Base-by-base conservation (phyloP, 2,797 vertebrate genomes). In the Saxicola maurus region DNA sequence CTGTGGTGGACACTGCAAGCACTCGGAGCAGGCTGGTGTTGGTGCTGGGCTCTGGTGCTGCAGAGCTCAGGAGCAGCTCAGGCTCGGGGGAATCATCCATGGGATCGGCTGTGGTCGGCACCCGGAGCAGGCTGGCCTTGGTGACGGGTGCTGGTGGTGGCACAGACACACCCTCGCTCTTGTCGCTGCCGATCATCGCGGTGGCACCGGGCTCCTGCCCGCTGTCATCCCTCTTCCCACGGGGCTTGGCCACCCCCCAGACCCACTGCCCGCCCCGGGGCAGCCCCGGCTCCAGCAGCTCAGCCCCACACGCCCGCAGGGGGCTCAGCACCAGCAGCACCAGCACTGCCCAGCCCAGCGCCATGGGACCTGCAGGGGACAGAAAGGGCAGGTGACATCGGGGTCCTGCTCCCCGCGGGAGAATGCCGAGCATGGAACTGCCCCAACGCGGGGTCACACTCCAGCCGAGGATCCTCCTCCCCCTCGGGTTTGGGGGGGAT, bases 141-240 rank as follows among this genome's bases (percentile, higher is more conserved):
- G 21, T 62, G 59, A 40, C 1, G 1, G 9, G 11, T 2, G 27
- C 27, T 4, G 56, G 6, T 0, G 64, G 28, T 12, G 53, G 12
- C 59, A 5, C 52, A 4, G 57, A 30, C 35, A 1, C 40, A 7
- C 35, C 48, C 1, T 17, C 0, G 2, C 9, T 33, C 7, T 7
- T 4, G 1, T 15, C 13, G 11, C 14, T 10, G 46, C 43, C 7
- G 38, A 25, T 59, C 31, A 1, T 3, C 0, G 7, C 0, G 1
- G 56, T 42, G 17, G 4, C 10, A 3, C 27, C 5, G 14, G 28
- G 59, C 30, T 48, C 45, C 53, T 74, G 66, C 73, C 23, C 35
- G 0, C 11, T 2, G 0, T 33, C 23, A 2, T 49, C 90, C 27
- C 92, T 93, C 61, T 42, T 94, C 17, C 53, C 46, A 4, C 79